These are phyloP conservation scores for Drosophila nigrodunni DNA, from an alignment of 1,140 invertebrate species.

Conservation along the genomic window DNA sequence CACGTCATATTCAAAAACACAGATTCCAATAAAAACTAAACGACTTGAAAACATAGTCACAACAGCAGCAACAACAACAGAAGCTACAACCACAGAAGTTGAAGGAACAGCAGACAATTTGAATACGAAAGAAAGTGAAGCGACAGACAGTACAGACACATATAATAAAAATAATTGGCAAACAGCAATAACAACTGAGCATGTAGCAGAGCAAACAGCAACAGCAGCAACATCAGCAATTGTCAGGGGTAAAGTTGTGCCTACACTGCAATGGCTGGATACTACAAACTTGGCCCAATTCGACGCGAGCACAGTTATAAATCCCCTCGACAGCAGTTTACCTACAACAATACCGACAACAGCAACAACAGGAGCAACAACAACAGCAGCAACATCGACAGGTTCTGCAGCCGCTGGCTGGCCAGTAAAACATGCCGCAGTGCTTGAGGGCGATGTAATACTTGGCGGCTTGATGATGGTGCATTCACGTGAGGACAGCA, in stretches of 20 bases:
- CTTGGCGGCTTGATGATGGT: conserved; percentile 98
- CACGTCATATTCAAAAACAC: conserved; percentile 19
- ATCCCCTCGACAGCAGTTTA: conserved; percentile 18
- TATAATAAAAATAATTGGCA: conserved; percentile 39
- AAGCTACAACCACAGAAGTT: conserved; percentile 25
- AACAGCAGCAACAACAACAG: conserved; percentile 12
- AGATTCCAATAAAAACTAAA: conserved; percentile 60
- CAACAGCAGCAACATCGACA: conserved; percentile 19
- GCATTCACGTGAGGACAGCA: conserved; percentile 93
- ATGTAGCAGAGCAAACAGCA: conserved; percentile 29
- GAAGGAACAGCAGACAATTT: conserved; percentile 16
- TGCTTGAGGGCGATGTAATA: conserved; percentile 93
- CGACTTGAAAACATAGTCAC: conserved; percentile 39
- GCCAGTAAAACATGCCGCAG: conserved; percentile 94
- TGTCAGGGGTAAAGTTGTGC: conserved; percentile 44
- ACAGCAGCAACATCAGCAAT: conserved; percentile 11
- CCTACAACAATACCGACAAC: conserved; percentile 7
- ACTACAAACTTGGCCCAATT: conserved; percentile 33
- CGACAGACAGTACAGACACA: conserved; percentile 14
- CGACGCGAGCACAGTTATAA: conserved; percentile 46
- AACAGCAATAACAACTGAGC: conserved; percentile 13
- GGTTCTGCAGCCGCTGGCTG: conserved; percentile 85
- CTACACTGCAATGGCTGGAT: conserved; percentile 43
- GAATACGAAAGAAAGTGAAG: conserved; percentile 22
- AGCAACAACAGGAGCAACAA: background rate